These are phyloP conservation scores for Lepidostoma basale DNA, from an alignment of 1,140 invertebrate genomes.

Conservation along the genomic window DNA sequence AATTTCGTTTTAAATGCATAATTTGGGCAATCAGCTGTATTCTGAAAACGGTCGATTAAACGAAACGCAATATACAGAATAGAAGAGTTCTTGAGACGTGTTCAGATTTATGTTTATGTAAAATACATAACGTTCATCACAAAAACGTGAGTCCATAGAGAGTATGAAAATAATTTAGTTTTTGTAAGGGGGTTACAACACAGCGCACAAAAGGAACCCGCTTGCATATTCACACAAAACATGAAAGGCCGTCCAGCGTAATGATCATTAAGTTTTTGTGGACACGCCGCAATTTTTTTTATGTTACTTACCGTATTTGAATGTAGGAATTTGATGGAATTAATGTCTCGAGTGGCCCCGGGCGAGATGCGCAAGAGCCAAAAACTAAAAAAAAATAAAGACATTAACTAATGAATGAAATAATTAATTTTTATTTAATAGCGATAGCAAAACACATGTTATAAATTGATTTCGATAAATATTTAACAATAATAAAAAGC, in stretches of 20 bases:
- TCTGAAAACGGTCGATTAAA: too few relatives aligned
- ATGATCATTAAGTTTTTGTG: neutral
- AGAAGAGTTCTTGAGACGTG: too few relatives aligned
- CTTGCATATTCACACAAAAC: neutral
- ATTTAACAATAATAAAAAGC: too few relatives aligned
- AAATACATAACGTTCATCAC: too few relatives aligned
- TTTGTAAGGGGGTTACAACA: neutral
- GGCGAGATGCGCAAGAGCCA: neutral
- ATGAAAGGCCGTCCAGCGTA: neutral
- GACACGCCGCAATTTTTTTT: neutral
- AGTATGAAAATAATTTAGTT: neutral
- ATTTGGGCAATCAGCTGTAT: too few relatives aligned
- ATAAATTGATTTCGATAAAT: too few relatives aligned
- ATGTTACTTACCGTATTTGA: neutral
- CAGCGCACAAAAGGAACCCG: too few relatives aligned
- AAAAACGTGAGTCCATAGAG: neutral
- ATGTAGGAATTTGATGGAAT: neutral
- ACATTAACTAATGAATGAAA: neutral
- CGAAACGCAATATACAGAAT: too few relatives aligned
- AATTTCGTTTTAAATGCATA: too few relatives aligned
- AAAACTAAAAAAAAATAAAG: neutral
- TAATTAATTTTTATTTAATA: too few relatives aligned
- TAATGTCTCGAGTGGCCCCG: neutral
- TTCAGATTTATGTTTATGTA: too few relatives aligned
- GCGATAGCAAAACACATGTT: too few relatives aligned